phyloP scores from a whole-genome alignment of 2,888 invertebrate species.

The Cantharis flavilabris region DNA sequence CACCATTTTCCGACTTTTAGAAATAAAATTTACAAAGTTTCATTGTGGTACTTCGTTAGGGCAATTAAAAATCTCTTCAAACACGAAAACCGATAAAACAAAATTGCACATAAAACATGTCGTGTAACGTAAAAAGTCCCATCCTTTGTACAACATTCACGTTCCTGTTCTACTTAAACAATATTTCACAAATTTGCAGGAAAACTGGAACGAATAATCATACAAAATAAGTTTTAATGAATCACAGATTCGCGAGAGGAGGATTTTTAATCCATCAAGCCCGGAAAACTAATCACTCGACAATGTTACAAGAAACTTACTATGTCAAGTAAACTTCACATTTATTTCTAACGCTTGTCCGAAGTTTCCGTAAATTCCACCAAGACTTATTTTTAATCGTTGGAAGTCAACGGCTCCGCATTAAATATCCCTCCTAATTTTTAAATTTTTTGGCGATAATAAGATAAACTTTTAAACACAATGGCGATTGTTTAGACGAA shows the following conservation, averaged over 20 bases:
- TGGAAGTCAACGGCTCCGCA: neutral
- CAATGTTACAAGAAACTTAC: slow-evolving; percentile 6
- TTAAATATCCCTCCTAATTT: neutral
- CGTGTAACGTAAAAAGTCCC: neutral
- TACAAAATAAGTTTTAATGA: neutral
- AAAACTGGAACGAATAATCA: neutral
- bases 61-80: slow-evolving; percentile 1
- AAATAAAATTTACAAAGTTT: neutral
- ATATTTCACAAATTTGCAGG: neutral
- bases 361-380: slow-evolving; percentile 10
- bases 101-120: neutral
- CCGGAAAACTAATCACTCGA: neutral
- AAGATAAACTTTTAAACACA: neutral
- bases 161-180: neutral
- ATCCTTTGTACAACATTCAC: neutral
- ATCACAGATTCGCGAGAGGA: neutral
- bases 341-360: slow-evolving; percentile 15
- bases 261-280: neutral
- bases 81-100: neutral
- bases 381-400: slow-evolving; percentile 7
- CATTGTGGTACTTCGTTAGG: neutral
- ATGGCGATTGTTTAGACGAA: neutral
- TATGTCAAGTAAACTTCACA: slow-evolving; percentile 20
- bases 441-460: neutral
- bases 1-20: neutral